phyloP scores from a whole-genome alignment of 2,888 invertebrate species.

The Andrena flavipes region DNA sequence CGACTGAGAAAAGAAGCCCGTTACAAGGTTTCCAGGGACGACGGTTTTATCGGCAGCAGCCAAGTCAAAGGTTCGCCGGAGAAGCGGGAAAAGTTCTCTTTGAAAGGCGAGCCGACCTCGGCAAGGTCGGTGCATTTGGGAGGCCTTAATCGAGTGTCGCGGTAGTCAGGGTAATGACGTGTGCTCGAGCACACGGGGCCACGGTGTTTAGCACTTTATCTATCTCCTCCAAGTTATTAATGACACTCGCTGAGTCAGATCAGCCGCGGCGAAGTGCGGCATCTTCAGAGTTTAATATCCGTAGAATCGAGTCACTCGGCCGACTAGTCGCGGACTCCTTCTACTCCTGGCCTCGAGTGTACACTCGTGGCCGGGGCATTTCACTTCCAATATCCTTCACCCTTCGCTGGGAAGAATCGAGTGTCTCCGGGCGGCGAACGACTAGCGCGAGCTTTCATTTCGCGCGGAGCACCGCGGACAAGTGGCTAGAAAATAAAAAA shows the following conservation, averaged over 20 bases:
- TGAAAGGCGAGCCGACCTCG: constrained; percentile 44
- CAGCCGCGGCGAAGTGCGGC: constrained; percentile 64
- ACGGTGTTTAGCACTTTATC: constrained; percentile 80
- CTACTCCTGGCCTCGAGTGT: constrained; percentile 49
- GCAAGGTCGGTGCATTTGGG: constrained; percentile 61
- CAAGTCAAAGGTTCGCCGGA: constrained; percentile 1
- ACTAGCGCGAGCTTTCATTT: constrained; percentile 58
- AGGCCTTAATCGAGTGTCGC: constrained; percentile 54
- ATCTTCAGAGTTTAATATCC: constrained; percentile 83
- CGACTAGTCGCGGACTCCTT: constrained; percentile 60
- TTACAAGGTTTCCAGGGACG: too few relatives aligned
- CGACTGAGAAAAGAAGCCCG: too few relatives aligned
- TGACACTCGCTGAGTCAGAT: constrained; percentile 82
- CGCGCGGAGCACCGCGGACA: constrained; percentile 28
- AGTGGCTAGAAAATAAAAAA: constrained; percentile 47
- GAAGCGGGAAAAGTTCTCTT: neutral
- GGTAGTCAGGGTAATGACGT: constrained; percentile 73
- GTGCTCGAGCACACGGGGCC: constrained; percentile 69
- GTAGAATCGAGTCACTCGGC: constrained; percentile 78
- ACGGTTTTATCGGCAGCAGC: neutral
- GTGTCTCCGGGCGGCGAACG: constrained; percentile 51
- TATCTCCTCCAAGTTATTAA: constrained; percentile 80
- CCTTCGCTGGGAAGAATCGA: constrained; percentile 48
- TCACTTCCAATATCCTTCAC: constrained; percentile 61
- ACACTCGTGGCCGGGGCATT: constrained; percentile 54